Evolutionary conservation across 2,797 vertebrate species (phyloP), one percentile per base, ranked within the genome.

Genomic region (Onychomys torridus): DNA sequence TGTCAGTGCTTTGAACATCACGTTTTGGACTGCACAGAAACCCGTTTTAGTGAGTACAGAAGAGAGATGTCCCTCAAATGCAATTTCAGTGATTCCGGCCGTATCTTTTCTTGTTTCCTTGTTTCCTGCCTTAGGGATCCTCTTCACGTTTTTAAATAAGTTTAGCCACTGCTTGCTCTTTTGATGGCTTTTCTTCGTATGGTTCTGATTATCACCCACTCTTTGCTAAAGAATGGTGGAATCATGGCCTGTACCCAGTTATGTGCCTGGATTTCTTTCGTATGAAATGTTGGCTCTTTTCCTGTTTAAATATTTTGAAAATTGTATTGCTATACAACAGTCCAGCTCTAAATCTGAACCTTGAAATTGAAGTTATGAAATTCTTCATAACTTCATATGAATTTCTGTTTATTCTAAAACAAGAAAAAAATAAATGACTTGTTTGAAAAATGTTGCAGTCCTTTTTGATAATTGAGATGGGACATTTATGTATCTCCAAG

Each of bases 241-340:
- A n/a, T 37, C 61, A 0, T 76, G 34, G n/a, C 21, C 29, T 29
- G 6, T 29, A 29, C 40, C 61, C 34, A 17, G 32, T 61, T 73
- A 63, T 55, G 4, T 55, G 17, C 59, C 78, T 78, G 76, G 9
- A 37, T 94, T 63, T 91, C 21, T 91, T 67, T 77, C 81, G 8
- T 63, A 73, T 79, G 63, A 61, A 71, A 34, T 34, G 5, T 86
- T 23, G 46, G 49, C 17, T 75, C 0, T 92, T 83, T 94, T 86
- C 67, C 29, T 67, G 59, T 69, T 91, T 59, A 25, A 78, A 21
- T 79, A 78, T 94, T 88, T 89, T 76, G 23, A 52, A 88, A 92
- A 84, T 76, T 65, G 13, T 57, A 14, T 97, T 78, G 46, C 11
- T 84, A 9, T 3, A 0, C 57, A 57, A 32, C 16, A 8, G 83